Base-by-base conservation (phyloP, 1,140 invertebrate genomes). In the Stenopsyche tienmushanensis region DNA sequence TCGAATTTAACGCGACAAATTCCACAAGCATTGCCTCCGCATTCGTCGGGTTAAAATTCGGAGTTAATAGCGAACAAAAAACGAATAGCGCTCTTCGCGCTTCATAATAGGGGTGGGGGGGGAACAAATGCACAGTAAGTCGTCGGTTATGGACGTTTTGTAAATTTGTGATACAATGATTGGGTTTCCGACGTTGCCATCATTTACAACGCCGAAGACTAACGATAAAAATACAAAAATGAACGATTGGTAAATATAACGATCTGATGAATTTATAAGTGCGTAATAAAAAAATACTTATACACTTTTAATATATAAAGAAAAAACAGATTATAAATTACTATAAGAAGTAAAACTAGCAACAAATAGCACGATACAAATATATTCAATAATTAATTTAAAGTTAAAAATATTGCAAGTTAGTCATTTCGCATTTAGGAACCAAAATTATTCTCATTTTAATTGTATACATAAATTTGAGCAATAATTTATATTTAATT, bases 401-500 rank as follows among this genome's bases (percentile, higher is more conserved):
- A 62, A 65, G 57, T 69, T 65, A 55, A 58, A 62, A 65, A 59
- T 66, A 66, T 66, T 66, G 64, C 59, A 69, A 53, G 15, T 52
- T 49, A 69, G 58, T 62, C 63, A 65, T 62, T 67, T 63, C 52
- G 29, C 47, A 57, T 54, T 55, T 65, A 65, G 67, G 63, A 69
- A 65, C 67, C 49, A 65, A 69, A 69, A 65, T 49, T 34, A 49
- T 44, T 53, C 54, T 39, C 53, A 49, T 29, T 17, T 44, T 25
- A 26, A 23, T 45, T 70, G 60, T 70, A 70, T 66, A 66, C 64
- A 70, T 66, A 66, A 57, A 69, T 70, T 70, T 70, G 64, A 70
- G 64, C 64, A 70, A 70, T 64, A 53, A 54, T 47, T 70, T 69
- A 63, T 62, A 59, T 64, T 15, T 59, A 42, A 10, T 17, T 62